phyloP scores from a whole-genome alignment of 2,888 invertebrate genomes.

The Amaurobius ferox region DNA sequence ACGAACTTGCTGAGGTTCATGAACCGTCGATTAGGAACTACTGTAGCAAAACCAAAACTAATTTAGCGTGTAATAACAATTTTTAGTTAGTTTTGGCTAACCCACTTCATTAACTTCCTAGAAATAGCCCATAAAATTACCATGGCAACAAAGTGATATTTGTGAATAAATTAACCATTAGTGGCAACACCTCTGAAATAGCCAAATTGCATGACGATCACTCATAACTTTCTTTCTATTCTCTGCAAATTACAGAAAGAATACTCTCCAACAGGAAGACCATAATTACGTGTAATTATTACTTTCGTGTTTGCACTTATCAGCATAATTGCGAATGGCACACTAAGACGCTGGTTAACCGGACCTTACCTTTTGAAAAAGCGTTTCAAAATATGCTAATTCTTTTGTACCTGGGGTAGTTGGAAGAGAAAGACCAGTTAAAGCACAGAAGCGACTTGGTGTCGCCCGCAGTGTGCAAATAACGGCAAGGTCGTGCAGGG shows the following conservation, averaged over 20 bases:
- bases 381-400: constrained; percentile 3
- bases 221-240: no score
- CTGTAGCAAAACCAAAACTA: no score
- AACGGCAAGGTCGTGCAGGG: constrained; percentile 8
- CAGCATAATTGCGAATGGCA: background rate
- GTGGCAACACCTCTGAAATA: no score
- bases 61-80: no score
- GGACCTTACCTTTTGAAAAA: background rate
- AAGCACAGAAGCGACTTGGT: background rate
- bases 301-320: background rate
- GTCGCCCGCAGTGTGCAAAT: background rate
- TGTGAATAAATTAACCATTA: no score
- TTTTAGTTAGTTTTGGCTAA: no score
- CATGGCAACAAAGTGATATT: no score
- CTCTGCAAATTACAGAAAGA: background rate
- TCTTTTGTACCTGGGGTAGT: background rate
- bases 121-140: no score
- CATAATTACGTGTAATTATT: background rate
- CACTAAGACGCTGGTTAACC: background rate
- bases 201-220: no score
- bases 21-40: no score
- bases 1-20: no score
- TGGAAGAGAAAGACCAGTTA: background rate
- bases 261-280: background rate
- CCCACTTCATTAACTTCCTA: no score